A percentile compares a stretch with the other conserved stretches of the same genome.
phyloP scores from a whole-genome alignment of 2,888 invertebrate genomes.

The Eilema caniola region DNA sequence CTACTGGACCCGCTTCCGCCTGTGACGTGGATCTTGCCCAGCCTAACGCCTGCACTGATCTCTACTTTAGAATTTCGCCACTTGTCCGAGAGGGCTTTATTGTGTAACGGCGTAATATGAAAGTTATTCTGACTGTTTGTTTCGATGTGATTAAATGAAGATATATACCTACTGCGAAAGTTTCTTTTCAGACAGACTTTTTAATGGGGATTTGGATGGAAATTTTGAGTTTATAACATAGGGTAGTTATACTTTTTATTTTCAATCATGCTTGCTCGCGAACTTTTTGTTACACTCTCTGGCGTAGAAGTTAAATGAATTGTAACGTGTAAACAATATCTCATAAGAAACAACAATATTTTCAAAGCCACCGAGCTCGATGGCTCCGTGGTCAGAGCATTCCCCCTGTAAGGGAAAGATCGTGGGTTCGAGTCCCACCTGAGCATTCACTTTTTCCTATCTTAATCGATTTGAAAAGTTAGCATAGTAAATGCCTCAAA shows the following conservation, averaged over 20 bases:
- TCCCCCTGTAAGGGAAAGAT: too few relatives aligned
- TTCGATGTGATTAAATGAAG: slow-evolving; percentile 47
- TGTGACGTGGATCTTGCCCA: slow-evolving; percentile 18
- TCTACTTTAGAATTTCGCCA: slow-evolving; percentile 55
- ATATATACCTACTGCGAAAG: slow-evolving; percentile 24
- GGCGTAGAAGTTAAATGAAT: not conserved
- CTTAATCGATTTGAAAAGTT: too few relatives aligned
- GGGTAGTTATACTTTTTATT: not conserved
- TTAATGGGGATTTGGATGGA: not conserved
- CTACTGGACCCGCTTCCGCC: slow-evolving; percentile 23
- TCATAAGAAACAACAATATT: too few relatives aligned
- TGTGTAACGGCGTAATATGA: slow-evolving; percentile 52
- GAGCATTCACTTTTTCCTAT: too few relatives aligned
- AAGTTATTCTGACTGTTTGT: slow-evolving; percentile 51
- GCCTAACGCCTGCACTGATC: slow-evolving; percentile 49
- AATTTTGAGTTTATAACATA: not conserved
- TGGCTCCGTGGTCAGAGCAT: too few relatives aligned
- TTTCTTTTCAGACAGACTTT: slow-evolving; percentile 12
- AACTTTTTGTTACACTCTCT: not conserved
- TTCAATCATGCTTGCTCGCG: not conserved
- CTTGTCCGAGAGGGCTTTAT: slow-evolving; percentile 56
- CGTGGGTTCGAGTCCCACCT: too few relatives aligned
- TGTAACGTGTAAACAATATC: not conserved
- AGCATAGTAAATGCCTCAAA: too few relatives aligned
- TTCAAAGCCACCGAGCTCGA: too few relatives aligned